Evolutionary conservation across 1,140 invertebrate genomes (phyloP).

Genomic region (Scaptomyza pallida): DNA sequence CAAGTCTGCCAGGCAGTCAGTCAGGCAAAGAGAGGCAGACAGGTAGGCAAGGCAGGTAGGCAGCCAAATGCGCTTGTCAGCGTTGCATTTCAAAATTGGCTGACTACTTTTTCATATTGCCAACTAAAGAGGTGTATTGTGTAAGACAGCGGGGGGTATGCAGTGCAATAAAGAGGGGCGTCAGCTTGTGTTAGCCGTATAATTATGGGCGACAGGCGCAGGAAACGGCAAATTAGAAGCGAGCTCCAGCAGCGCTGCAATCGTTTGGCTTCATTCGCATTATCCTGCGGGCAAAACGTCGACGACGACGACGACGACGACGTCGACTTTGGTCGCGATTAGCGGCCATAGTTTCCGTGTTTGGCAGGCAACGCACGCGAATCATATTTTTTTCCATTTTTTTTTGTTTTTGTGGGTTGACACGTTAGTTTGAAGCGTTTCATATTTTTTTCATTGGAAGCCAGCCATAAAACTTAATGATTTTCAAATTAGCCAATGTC

Average conservation of each 20-base stretch:
- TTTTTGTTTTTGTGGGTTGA: slow-evolving; percentile 5
- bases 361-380: slow-evolving; percentile 57
- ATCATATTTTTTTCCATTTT: neutral
- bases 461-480: slow-evolving; percentile 70
- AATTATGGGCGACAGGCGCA: slow-evolving; percentile 69
- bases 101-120: slow-evolving; percentile 42
- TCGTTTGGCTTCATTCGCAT: slow-evolving; percentile 48
- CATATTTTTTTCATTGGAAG: slow-evolving; percentile 53
- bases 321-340: slow-evolving; percentile 47
- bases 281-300: slow-evolving; percentile 63
- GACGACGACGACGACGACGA: slow-evolving; percentile 26
- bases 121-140: neutral
- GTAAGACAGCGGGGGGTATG: neutral
- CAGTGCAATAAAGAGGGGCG: neutral
- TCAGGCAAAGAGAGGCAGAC: neutral
- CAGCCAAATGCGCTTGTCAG: slow-evolving; percentile 60
- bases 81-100: slow-evolving; percentile 59
- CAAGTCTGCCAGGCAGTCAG: slow-evolving; percentile 1
- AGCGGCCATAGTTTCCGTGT: slow-evolving; percentile 60
- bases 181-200: slow-evolving; percentile 28
- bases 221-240: slow-evolving; percentile 74
- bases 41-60: neutral
- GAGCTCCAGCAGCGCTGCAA: neutral
- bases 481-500: slow-evolving; percentile 61
- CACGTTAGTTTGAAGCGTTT: slow-evolving; percentile 22